These are phyloP conservation scores for Pegoplata infirma DNA, from an alignment of 2,888 invertebrate species.

Conservation along the genomic window DNA sequence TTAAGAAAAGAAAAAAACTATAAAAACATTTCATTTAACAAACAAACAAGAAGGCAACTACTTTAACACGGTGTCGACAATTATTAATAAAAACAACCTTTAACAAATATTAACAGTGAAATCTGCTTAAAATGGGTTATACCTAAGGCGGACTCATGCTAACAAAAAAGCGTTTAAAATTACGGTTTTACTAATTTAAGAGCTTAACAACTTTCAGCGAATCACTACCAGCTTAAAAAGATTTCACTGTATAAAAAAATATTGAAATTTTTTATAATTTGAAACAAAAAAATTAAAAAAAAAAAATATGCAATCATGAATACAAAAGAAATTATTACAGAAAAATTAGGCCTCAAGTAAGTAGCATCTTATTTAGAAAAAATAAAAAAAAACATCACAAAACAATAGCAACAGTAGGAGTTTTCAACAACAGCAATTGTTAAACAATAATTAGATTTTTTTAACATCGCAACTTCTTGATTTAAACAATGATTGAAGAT, in stretches of 20 bases:
- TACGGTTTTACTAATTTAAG: too few species aligned
- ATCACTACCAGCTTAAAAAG: too few species aligned
- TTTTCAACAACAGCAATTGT: constrained; percentile 16
- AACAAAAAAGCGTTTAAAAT: too few species aligned
- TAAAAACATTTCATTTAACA: background rate
- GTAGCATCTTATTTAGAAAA: background rate
- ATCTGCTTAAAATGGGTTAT: background rate
- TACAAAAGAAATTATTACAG: constrained; percentile 44
- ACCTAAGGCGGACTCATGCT: background rate
- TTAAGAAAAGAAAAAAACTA: constrained; percentile 12
- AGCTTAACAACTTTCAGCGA: too few species aligned
- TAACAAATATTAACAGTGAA: constrained; percentile 3
- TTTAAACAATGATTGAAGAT: constrained; percentile 11
- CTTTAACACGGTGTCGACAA: constrained; percentile 30
- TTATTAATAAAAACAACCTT: constrained; percentile 23
- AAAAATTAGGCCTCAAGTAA: constrained; percentile 24
- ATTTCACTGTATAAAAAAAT: too few species aligned
- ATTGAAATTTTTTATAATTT: background rate
- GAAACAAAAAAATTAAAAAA: background rate
- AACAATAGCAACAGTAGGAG: constrained; percentile 24
- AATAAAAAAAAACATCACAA: background rate
- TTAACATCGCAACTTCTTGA: background rate
- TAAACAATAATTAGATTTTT: constrained; percentile 32
- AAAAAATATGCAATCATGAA: constrained; percentile 26
- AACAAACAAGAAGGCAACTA: constrained; percentile 21